A percentile compares a stretch with the other conserved stretches of the same genome.
These are phyloP conservation scores for Catostylus mosaicus DNA, from an alignment of 30 jellyfish, hydroid and myxozoan species.

Conservation along the genomic window DNA sequence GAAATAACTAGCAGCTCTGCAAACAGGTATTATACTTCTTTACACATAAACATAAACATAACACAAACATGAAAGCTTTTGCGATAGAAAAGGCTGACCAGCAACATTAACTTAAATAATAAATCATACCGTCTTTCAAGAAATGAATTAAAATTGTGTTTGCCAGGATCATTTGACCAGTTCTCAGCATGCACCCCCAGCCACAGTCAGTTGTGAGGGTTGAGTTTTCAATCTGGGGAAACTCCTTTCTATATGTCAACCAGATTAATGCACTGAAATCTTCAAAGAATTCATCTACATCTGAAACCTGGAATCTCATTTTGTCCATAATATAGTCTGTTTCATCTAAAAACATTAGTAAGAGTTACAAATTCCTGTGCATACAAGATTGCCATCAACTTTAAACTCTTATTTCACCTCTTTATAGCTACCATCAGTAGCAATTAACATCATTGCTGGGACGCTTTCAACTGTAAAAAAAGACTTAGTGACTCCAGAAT, in stretches of 20 bases:
- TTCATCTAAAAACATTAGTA: conserved; percentile 44
- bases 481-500: too few relatives aligned
- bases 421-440: too few relatives aligned
- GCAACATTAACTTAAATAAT: neutral
- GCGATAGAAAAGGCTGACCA: neutral
- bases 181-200: conserved; percentile 99
- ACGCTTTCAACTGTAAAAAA: too few relatives aligned
- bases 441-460: too few relatives aligned
- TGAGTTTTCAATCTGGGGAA: conserved; percentile 90
- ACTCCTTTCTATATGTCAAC: conserved; percentile 93
- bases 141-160: conserved; percentile 85
- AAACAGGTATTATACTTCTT: too few relatives aligned
- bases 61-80: too few relatives aligned
- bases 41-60: too few relatives aligned
- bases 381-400: too few relatives aligned
- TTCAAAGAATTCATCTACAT: conserved; percentile 79
- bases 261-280: conserved; percentile 84
- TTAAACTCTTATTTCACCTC: too few relatives aligned
- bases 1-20: too few relatives aligned
- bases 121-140: conserved; percentile 73
- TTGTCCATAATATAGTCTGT: conserved; percentile 33
- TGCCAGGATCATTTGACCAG: conserved; percentile 98
- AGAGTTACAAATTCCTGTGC: too few relatives aligned
- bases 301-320: conserved; percentile 57
- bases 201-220: conserved; percentile 96